A percentile compares a stretch with the other conserved stretches of the same genome.
These are phyloP conservation scores for Noctua janthe DNA, from an alignment of 2,888 invertebrate genomes.

Conservation along the genomic window DNA sequence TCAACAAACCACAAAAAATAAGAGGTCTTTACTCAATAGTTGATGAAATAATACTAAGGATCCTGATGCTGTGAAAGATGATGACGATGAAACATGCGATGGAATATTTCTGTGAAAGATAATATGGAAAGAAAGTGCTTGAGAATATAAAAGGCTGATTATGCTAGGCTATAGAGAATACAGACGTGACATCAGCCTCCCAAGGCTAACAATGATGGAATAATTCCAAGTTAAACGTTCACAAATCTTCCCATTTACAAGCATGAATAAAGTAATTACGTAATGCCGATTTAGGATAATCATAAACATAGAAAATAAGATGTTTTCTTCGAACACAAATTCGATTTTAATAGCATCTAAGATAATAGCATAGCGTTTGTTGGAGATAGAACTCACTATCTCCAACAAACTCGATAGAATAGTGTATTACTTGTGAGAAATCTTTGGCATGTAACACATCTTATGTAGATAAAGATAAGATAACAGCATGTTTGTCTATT, in stretches of 20 bases:
- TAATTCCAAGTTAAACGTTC: slow-evolving; percentile 27
- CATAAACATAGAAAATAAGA: slow-evolving; percentile 24
- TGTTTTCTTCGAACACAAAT: slow-evolving; percentile 20
- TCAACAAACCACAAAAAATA: background rate
- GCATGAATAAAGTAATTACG: slow-evolving; percentile 44
- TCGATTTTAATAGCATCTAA: slow-evolving; percentile 25
- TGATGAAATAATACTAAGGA: background rate
- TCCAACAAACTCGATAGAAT: slow-evolving; percentile 12
- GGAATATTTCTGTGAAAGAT: background rate
- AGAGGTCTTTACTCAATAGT: too few relatives aligned
- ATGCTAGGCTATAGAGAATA: background rate
- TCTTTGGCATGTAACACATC: slow-evolving; percentile 39
- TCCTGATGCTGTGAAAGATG: background rate
- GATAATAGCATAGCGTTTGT: too few relatives aligned
- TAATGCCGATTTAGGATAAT: slow-evolving; percentile 20
- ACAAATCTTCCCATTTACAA: slow-evolving; percentile 23
- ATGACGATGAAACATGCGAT: background rate
- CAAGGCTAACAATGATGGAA: slow-evolving; percentile 8
- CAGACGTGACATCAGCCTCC: background rate
- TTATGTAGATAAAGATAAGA: slow-evolving; percentile 55
- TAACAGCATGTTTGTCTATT: slow-evolving; percentile 30
- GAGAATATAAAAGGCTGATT: background rate
- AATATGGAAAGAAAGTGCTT: background rate
- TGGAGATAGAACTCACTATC: background rate
- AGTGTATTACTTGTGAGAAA: slow-evolving; percentile 19